Evolutionary conservation across 2,888 invertebrate genomes (phyloP).

Genomic region (Trichogramma dendrolimi): DNA sequence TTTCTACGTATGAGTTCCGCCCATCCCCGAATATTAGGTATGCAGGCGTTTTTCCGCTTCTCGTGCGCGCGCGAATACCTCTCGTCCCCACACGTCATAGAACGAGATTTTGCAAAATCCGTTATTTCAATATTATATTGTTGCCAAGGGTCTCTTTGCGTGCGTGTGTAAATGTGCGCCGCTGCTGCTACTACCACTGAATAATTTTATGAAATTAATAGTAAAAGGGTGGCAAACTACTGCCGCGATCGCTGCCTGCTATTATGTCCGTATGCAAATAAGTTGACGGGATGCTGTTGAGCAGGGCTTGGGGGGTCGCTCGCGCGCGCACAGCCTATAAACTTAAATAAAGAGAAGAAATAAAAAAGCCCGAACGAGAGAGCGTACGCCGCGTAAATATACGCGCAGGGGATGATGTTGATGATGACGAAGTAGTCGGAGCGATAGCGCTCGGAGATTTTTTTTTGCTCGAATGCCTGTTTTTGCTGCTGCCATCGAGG

Average conservation of each 20-base stretch:
- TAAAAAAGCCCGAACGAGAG: neutral
- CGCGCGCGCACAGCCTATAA: neutral
- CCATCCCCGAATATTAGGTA: conserved; percentile 7
- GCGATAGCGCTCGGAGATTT: conserved; percentile 24
- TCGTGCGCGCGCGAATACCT: neutral
- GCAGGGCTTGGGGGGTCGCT: conserved; percentile 11
- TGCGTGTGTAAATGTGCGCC: conserved; percentile 4
- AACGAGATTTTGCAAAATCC: conserved; percentile 52
- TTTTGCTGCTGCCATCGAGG: too few relatives aligned
- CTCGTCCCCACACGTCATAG: conserved; percentile 32
- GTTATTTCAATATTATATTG: conserved; percentile 49
- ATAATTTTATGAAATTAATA: conserved; percentile 53
- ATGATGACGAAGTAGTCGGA: conserved; percentile 7
- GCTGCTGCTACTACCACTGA: conserved; percentile 35
- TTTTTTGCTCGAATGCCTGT: too few relatives aligned
- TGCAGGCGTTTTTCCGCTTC: conserved; percentile 16
- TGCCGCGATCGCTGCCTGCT: conserved; percentile 31
- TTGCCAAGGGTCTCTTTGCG: too few relatives aligned
- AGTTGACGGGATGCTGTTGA: conserved; percentile 30
- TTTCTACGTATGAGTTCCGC: neutral
- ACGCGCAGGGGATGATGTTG: neutral
- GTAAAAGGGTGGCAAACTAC: conserved; percentile 44
- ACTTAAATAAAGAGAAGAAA: neutral
- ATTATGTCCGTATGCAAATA: conserved; percentile 51
- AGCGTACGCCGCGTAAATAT: neutral